Conservation (phyloP, 1,140 invertebrate species). For the Bombus superbus region DNA sequence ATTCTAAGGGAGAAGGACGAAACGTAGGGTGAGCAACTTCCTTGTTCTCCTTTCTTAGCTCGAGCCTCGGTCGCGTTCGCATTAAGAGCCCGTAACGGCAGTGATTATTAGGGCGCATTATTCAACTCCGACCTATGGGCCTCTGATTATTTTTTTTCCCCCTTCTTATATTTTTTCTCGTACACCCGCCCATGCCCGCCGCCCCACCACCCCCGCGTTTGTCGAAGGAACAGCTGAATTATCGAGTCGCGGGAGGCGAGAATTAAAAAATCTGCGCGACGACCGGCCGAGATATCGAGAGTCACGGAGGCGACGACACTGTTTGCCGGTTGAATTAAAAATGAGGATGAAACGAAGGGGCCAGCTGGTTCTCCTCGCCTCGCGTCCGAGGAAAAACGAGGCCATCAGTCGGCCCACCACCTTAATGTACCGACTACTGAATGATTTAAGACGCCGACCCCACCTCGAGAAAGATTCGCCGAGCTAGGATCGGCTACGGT, state of each 20-base stretch:
- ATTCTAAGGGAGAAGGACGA: not conserved
- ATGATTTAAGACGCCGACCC: constrained; percentile 70
- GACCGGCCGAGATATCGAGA: constrained; percentile 28
- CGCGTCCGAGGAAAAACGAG: constrained; percentile 74
- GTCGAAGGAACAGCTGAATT: constrained; percentile 75
- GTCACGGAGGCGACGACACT: constrained; percentile 50
- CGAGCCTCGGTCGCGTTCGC: constrained; percentile 46
- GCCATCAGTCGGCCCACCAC: constrained; percentile 74
- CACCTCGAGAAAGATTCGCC: constrained; percentile 20
- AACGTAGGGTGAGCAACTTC: constrained; percentile 36
- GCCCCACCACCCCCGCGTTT: not conserved
- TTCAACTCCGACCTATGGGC: constrained; percentile 72
- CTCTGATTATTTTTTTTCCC: constrained; percentile 59
- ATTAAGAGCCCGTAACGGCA: constrained; percentile 75
- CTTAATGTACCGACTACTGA: constrained; percentile 75
- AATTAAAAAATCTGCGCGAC: constrained; percentile 79
- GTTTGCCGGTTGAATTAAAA: constrained; percentile 82
- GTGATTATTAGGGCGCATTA: constrained; percentile 80
- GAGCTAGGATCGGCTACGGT: not conserved
- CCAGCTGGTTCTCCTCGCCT: constrained; percentile 56
- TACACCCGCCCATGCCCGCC: not conserved
- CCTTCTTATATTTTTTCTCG: constrained; percentile 1
- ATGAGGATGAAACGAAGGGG: constrained; percentile 76
- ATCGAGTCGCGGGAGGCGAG: constrained; percentile 74
- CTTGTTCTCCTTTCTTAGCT: not conserved